A percentile compares a stretch with the other conserved stretches of the same genome.
These are phyloP conservation scores for Dolichotis patagonum DNA, from an alignment of 2,113 vertebrate genomes.

Conservation along the genomic window DNA sequence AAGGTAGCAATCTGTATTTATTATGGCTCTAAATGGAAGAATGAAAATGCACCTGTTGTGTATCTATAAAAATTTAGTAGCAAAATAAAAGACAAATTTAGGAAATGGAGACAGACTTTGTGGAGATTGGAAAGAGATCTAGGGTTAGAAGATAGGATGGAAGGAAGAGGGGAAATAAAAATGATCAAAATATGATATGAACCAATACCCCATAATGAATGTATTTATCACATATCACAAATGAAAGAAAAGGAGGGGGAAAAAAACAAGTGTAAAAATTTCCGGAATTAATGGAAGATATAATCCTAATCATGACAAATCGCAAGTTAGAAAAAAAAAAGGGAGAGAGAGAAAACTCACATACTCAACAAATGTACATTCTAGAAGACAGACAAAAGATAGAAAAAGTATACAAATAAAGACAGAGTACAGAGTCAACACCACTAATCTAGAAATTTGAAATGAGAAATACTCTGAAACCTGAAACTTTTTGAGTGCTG, in stretches of 20 bases:
- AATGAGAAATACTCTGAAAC: not conserved
- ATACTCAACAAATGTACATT: not conserved
- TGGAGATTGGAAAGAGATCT: not conserved
- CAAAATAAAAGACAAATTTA: not conserved
- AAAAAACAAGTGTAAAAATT: not conserved
- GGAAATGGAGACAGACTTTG: not conserved
- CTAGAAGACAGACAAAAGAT: conserved; percentile 52
- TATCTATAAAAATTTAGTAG: not conserved
- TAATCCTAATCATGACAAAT: not conserved
- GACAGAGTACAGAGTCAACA: not conserved
- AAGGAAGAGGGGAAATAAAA: not conserved
- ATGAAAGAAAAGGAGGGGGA: not conserved
- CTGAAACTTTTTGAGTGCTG: not conserved
- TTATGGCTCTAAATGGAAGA: not conserved
- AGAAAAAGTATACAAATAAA: not conserved
- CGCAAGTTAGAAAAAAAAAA: not conserved
- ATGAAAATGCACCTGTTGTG: not conserved
- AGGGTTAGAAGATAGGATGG: not conserved
- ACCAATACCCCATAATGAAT: not conserved
- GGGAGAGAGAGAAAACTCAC: not conserved
- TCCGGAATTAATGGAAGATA: not conserved
- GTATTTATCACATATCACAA: not conserved
- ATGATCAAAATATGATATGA: not conserved
- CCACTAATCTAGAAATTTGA: not conserved
- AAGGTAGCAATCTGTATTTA: not conserved